phyloP scores from a whole-genome alignment of 2,113 vertebrate genomes.

The Seriola rivoliana region DNA sequence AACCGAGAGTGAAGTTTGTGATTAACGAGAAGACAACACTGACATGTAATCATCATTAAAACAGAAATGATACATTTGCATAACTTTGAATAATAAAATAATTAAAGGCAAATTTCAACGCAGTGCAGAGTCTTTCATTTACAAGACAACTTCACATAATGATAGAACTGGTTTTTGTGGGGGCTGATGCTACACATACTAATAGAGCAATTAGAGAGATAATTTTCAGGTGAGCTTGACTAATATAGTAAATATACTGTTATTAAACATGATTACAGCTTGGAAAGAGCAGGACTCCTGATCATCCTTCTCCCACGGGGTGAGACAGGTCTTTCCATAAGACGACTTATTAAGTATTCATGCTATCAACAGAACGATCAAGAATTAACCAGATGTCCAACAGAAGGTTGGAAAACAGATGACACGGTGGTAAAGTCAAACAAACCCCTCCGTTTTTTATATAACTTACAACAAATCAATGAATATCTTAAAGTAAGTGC shows the following conservation, averaged over 20 bases:
- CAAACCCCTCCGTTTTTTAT: not conserved
- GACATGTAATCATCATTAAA: constrained; percentile 66
- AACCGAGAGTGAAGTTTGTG: constrained; percentile 52
- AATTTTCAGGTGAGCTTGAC: constrained; percentile 77
- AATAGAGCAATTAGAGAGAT: constrained; percentile 78
- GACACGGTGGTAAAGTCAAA: constrained; percentile 2
- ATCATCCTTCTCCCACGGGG: constrained; percentile 16
- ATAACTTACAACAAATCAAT: too few relatives aligned
- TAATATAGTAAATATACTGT: constrained; percentile 79
- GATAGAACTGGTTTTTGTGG: constrained; percentile 62
- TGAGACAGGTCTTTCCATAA: constrained; percentile 18
- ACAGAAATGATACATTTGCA: constrained; percentile 66
- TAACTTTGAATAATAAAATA: constrained; percentile 65
- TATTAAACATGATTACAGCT: constrained; percentile 80
- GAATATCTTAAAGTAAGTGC: not conserved
- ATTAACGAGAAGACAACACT: constrained; percentile 34
- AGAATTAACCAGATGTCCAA: not conserved
- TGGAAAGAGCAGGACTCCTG: constrained; percentile 42
- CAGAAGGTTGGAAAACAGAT: not conserved
- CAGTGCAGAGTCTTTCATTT: constrained; percentile 68
- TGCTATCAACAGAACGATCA: not conserved
- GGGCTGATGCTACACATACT: constrained; percentile 72
- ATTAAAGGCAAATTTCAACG: constrained; percentile 66
- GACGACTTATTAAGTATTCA: constrained; percentile 6
- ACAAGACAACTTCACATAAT: constrained; percentile 71